phyloP scores from a whole-genome alignment of 2,888 invertebrate species.

The Agrotis ipsilon region DNA sequence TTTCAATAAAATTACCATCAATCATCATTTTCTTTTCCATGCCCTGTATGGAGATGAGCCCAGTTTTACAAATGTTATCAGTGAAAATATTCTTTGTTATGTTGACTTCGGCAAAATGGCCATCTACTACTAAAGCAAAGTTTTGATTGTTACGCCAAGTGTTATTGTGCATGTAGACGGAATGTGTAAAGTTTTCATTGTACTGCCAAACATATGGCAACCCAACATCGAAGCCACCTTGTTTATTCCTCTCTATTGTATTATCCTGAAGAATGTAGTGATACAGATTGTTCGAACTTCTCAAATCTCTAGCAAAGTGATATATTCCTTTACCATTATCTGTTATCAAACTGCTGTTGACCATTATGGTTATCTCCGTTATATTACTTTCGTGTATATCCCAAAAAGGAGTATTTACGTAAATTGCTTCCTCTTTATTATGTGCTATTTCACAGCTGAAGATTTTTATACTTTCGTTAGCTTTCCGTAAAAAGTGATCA shows the following conservation, averaged over 20 bases:
- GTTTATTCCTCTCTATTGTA: slow-evolving; percentile 95
- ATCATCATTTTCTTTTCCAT: slow-evolving; percentile 99
- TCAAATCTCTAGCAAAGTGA: slow-evolving; percentile 97
- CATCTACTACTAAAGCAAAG: slow-evolving; percentile 96
- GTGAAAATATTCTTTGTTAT: slow-evolving; percentile 96
- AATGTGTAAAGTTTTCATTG: slow-evolving; percentile 98
- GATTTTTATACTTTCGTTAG: slow-evolving; percentile 96
- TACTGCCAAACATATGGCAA: slow-evolving; percentile 99
- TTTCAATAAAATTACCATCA: slow-evolving; percentile 94
- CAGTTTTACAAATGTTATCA: slow-evolving; percentile 95
- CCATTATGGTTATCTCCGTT: slow-evolving; percentile 97
- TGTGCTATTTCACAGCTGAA: slow-evolving; percentile 95
- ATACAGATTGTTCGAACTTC: slow-evolving; percentile 99
- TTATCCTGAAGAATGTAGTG: slow-evolving; percentile 98
- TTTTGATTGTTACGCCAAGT: slow-evolving; percentile 96
- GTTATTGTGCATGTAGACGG: slow-evolving; percentile 96
- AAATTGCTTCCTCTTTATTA: slow-evolving; percentile 95
- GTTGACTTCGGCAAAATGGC: slow-evolving; percentile 98
- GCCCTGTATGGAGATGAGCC: slow-evolving; percentile 95
- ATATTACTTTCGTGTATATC: slow-evolving; percentile 96
- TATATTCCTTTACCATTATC: slow-evolving; percentile 97
- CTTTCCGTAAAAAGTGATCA: slow-evolving; percentile 96
- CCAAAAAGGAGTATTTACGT: slow-evolving; percentile 96
- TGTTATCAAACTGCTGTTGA: slow-evolving; percentile 96
- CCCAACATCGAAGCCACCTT: slow-evolving; percentile 96